These are phyloP conservation scores for Sinocyclocheilus rhinocerous DNA, from an alignment of 2,113 vertebrate genomes.

Conservation along the genomic window DNA sequence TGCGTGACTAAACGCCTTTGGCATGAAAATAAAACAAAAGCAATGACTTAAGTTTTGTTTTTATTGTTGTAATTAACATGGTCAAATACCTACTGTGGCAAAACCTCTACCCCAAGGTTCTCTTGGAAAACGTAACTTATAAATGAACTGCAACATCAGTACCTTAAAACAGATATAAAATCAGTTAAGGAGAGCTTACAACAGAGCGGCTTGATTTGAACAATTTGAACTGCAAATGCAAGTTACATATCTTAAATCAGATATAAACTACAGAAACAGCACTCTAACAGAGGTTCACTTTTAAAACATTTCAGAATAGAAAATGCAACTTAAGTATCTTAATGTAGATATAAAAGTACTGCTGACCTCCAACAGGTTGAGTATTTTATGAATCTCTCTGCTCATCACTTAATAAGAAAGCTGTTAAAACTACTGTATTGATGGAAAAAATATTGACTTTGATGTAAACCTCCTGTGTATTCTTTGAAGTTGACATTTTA, in stretches of 20 bases:
- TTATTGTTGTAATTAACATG: background rate
- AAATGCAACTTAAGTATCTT: background rate
- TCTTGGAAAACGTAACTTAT: background rate
- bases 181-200: background rate
- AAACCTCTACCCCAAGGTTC: background rate
- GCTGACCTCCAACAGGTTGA: background rate
- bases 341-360: background rate
- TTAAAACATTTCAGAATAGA: background rate
- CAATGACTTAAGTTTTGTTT: no score
- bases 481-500: no score
- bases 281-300: background rate
- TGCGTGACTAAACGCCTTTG: no score
- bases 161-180: constrained; percentile 9
- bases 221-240: background rate
- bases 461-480: no score
- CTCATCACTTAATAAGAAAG: no score
- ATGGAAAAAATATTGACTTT: no score
- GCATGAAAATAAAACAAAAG: no score
- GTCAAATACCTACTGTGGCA: background rate
- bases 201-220: background rate
- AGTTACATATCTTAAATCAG: background rate
- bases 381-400: no score
- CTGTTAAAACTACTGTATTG: no score
- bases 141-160: background rate
- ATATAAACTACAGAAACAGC: background rate